phyloP scores from a whole-genome alignment of 2,113 vertebrate species.

The Myiozetetes cayanensis region DNA sequence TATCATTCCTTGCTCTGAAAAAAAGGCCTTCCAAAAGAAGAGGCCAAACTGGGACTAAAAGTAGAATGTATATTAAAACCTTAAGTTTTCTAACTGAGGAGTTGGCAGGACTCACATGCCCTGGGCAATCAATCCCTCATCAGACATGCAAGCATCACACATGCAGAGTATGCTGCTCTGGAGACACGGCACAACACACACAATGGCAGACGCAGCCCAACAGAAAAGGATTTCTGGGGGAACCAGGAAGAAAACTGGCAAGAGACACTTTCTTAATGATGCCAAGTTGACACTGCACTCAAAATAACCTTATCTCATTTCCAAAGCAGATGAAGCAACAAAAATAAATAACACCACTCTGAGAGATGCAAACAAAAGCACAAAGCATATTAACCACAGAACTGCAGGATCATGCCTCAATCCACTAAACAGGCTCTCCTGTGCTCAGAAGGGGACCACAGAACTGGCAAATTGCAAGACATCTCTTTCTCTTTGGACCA shows the following conservation, averaged over 20 bases:
- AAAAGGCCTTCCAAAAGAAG: not conserved
- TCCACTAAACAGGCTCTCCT: not conserved
- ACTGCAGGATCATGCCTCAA: not conserved
- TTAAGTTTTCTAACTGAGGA: not conserved
- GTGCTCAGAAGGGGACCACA: not conserved
- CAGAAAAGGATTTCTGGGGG: not conserved
- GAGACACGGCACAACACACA: not conserved
- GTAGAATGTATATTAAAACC: conserved; percentile 18
- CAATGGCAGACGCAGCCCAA: not conserved
- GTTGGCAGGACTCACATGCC: conserved; percentile 14
- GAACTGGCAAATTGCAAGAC: not conserved
- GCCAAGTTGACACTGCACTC: not conserved
- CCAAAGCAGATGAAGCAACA: not conserved
- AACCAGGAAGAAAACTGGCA: conserved; percentile 8
- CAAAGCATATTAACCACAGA: not conserved
- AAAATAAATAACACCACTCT: not conserved
- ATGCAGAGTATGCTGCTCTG: not conserved
- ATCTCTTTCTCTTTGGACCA: not conserved
- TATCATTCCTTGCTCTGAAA: not conserved
- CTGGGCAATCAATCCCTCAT: not conserved
- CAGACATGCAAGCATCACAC: conserved; percentile 7
- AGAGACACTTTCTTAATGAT: not conserved
- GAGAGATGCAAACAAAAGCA: conserved; percentile 23
- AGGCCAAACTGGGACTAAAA: not conserved
- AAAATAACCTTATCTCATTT: conserved; percentile 29